phyloP scores from a whole-genome alignment of 2,113 vertebrate species.

The Entomyzon cyanotis region DNA sequence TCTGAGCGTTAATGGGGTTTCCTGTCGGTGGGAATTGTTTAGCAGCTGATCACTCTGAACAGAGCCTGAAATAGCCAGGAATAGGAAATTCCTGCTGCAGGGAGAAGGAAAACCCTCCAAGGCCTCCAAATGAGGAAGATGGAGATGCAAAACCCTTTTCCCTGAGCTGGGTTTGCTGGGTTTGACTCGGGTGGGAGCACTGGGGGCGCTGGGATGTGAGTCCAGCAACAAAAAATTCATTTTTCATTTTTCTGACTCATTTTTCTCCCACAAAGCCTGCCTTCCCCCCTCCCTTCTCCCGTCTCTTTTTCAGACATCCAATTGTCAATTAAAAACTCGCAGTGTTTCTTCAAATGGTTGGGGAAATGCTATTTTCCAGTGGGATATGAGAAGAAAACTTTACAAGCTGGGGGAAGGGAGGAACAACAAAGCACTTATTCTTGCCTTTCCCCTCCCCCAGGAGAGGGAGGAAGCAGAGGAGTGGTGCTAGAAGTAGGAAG shows the following conservation, averaged over 20 bases:
- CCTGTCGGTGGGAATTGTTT: background rate
- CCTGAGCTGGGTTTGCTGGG: background rate
- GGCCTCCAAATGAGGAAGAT: background rate
- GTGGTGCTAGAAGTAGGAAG: slow-evolving; percentile 44
- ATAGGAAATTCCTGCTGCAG: background rate
- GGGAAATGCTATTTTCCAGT: slow-evolving; percentile 20
- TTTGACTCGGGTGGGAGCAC: background rate
- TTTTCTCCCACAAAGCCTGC: background rate
- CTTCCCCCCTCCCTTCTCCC: rapidly evolving
- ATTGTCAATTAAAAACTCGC: background rate
- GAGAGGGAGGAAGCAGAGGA: slow-evolving; percentile 54
- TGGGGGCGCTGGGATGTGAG: background rate
- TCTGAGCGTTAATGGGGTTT: background rate
- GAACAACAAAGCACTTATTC: slow-evolving; percentile 65
- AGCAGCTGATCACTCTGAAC: background rate
- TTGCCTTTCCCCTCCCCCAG: slow-evolving; percentile 62
- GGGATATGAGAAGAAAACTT: slow-evolving; percentile 18
- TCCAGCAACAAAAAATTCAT: background rate
- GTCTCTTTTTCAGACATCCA: background rate
- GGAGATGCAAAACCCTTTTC: background rate
- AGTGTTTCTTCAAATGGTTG: background rate
- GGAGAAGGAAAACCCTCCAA: background rate
- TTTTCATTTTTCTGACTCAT: background rate
- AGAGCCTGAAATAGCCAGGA: background rate
- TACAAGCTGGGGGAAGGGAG: slow-evolving; percentile 43